A percentile compares a stretch with the other conserved stretches of the same genome.
Evolutionary conservation across 2,113 vertebrate species (phyloP).

Genomic region (Oxyruncus cristatus): DNA sequence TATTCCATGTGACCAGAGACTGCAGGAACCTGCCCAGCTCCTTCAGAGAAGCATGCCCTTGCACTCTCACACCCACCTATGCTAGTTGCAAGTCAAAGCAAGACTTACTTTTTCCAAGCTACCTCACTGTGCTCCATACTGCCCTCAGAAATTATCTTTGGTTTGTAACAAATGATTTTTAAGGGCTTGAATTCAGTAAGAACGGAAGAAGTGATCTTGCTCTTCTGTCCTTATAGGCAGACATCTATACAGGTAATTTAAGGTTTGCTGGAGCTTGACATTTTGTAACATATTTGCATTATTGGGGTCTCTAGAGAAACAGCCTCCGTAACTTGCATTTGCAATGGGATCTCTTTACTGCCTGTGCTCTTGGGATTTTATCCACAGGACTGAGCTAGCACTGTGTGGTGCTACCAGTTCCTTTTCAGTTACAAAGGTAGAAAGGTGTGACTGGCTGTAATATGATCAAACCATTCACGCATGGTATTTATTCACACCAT

Average conservation of each 20-base stretch:
- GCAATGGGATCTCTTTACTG: background rate
- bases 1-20: background rate
- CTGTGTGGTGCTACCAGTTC: background rate
- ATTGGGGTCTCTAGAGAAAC: background rate
- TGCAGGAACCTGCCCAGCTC: background rate
- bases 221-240: background rate
- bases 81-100: background rate
- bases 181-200: background rate
- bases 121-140: background rate
- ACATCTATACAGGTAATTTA: background rate
- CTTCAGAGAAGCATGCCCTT: background rate
- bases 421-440: background rate
- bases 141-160: background rate
- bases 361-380: background rate
- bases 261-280: background rate
- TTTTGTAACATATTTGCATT: background rate
- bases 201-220: background rate
- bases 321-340: background rate
- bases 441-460: background rate
- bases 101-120: background rate
- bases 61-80: background rate
- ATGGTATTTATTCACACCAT: background rate
- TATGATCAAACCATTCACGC: background rate
- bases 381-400: background rate
- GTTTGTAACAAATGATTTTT: background rate